These are phyloP conservation scores for Mythimna loreyi DNA, from an alignment of 2,888 invertebrate species.

Conservation along the genomic window DNA sequence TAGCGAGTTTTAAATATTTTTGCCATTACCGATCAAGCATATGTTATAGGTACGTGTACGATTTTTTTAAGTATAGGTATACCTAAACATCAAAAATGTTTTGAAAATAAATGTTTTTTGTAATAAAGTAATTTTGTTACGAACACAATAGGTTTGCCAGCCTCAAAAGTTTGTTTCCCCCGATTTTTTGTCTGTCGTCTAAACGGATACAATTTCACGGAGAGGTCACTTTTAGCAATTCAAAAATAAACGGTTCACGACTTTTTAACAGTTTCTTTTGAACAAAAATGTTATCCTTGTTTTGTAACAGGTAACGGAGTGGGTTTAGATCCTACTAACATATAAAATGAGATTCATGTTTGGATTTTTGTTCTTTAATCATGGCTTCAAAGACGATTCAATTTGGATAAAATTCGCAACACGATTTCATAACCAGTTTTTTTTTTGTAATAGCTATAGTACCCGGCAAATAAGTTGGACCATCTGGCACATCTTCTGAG, in stretches of 20 bases:
- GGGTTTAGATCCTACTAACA: background rate
- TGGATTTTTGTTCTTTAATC: no score
- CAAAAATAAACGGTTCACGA: constrained; percentile 1
- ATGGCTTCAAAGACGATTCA: no score
- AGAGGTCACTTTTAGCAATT: background rate
- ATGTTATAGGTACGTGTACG: background rate
- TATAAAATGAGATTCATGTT: no score
- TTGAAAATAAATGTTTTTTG: constrained; percentile 10
- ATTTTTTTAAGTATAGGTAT: background rate
- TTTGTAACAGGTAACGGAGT: background rate
- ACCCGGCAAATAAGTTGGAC: no score
- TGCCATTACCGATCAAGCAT: background rate
- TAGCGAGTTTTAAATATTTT: background rate
- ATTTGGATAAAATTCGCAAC: no score
- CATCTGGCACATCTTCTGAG: no score
- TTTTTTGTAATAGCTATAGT: no score
- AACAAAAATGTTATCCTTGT: background rate
- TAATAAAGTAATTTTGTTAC: constrained; percentile 13
- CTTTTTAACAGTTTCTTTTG: background rate
- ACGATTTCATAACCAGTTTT: no score
- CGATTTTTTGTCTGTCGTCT: background rate
- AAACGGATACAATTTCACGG: constrained; percentile 23
- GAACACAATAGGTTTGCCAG: constrained; percentile 4
- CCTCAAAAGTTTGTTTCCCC: constrained; percentile 8
- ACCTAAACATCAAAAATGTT: background rate